Conservation (phyloP, 1,140 invertebrate species). For the Cydia strobilella region DNA sequence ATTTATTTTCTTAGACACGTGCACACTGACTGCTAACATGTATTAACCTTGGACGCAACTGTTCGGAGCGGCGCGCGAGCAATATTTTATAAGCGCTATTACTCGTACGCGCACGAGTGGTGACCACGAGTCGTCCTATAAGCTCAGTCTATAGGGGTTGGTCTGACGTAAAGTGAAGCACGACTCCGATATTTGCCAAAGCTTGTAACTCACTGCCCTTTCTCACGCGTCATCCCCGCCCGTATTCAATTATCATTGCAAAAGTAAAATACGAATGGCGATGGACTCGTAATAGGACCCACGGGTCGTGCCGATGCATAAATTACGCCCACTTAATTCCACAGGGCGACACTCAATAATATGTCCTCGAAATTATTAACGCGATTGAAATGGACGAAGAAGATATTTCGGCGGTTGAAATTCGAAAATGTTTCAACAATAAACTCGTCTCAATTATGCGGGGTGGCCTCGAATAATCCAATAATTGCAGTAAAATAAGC, state of each 20-base stretch:
- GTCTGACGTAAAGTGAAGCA: too few relatives aligned
- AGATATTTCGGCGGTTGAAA: not conserved
- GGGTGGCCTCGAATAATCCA: too few relatives aligned
- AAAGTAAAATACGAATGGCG: slow-evolving; percentile 32
- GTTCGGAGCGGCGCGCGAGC: too few relatives aligned
- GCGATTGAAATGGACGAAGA: not conserved
- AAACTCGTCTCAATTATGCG: not conserved
- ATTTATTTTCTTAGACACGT: too few relatives aligned
- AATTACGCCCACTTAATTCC: slow-evolving; percentile 58
- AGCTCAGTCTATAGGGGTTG: too few relatives aligned
- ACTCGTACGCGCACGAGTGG: too few relatives aligned
- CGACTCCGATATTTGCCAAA: too few relatives aligned
- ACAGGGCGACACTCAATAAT: slow-evolving; percentile 48
- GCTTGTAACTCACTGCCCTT: not conserved
- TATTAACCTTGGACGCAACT: too few relatives aligned
- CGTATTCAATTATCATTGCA: slow-evolving; percentile 31
- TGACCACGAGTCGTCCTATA: too few relatives aligned
- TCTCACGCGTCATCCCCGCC: slow-evolving; percentile 7
- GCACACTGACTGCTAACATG: too few relatives aligned
- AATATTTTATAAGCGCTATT: too few relatives aligned
- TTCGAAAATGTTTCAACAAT: not conserved
- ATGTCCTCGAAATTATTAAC: slow-evolving; percentile 35
- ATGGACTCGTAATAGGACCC: slow-evolving; percentile 35
- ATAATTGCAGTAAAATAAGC: too few relatives aligned
- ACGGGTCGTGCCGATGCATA: slow-evolving; percentile 54